phyloP scores from a whole-genome alignment of 2,113 vertebrate species.

The Sylvilagus bachmani region DNA sequence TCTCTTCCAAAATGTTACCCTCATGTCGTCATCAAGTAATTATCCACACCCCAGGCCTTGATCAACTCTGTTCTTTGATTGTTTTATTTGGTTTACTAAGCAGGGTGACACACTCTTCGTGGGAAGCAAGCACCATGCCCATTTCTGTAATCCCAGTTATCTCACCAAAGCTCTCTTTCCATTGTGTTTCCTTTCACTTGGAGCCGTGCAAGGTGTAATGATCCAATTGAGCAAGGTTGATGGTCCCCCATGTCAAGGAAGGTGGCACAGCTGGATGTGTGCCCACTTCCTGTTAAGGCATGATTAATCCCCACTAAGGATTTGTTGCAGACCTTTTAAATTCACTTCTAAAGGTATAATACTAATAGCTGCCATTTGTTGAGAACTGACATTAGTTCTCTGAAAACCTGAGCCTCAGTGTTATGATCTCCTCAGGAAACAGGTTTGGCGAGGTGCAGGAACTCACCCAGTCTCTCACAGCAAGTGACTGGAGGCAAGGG shows the following conservation, averaged over 20 bases:
- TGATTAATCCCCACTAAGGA: constrained; percentile 56
- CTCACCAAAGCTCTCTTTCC: constrained; percentile 22
- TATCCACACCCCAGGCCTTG: background rate
- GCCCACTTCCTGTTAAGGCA: constrained; percentile 64
- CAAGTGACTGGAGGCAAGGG: background rate
- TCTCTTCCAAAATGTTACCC: constrained; percentile 19
- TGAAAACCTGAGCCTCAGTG: background rate
- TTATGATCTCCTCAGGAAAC: background rate
- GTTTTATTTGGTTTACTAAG: constrained; percentile 47
- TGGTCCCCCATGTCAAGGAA: constrained; percentile 58
- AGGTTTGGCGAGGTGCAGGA: background rate
- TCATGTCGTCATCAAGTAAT: constrained; percentile 37
- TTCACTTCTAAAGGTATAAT: constrained; percentile 56
- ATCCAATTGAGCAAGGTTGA: constrained; percentile 51
- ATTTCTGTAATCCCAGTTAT: constrained; percentile 38
- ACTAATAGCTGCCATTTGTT: constrained; percentile 58
- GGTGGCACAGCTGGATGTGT: constrained; percentile 25
- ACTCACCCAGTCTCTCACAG: background rate
- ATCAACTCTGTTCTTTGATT: constrained; percentile 31
- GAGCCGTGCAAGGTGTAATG: constrained; percentile 42
- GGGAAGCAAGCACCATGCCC: constrained; percentile 18
- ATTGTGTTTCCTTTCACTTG: constrained; percentile 44
- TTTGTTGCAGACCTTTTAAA: constrained; percentile 69
- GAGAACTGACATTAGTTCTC: constrained; percentile 5
- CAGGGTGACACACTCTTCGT: background rate